Evolutionary conservation across 2,113 vertebrate genomes (phyloP), one percentile per base, ranked within the genome.

Genomic region (Vireo altiloquus): DNA sequence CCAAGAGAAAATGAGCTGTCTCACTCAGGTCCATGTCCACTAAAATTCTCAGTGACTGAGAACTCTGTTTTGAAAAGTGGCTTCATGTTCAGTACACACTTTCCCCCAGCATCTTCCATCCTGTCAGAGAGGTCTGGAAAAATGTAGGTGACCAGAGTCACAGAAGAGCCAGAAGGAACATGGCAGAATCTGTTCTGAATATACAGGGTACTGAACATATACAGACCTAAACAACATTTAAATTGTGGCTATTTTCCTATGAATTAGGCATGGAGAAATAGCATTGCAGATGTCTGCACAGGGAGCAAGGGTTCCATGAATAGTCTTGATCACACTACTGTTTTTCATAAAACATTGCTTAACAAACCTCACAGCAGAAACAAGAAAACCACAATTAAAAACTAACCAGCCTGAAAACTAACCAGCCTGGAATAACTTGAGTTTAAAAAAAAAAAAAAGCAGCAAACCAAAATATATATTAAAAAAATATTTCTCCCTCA

Each of bases 321-420:
- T 4, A 40, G 9, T 25, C 15, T 57, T 10, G 1, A 66, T 71
- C 64, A 40, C 14, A 71, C 6, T 10, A 24, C 30, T 77, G 28
- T 14, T 72, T 50, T 81, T 59, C 35, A 92, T 52, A 24, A 69
- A 80, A 57, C 11, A 13, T 2, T 72, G 46, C 57, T 90, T 69
- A 71, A 50, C 37, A 80, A 90, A 80, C 13, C 65, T 64, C 2
- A 1, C 54, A 95, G 50, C 33, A 93, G 35, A 88, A 93, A 77
- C 40, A 88, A 68, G 40, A 66, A 85, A 82, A 85, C 39, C 66
- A 80, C 57, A 96, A 82, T 42, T 52, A 52, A 88, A 91, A 94
- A 74, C 16, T 52, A 91, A 76, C 10, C 3, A 25, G 33, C 14
- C n/a, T 49, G 27, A 82, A 88, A 94, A 69, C 20, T 39, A 87